Base-by-base conservation (phyloP, 64 coral and sea anemone species). In the Trachythela sp. region DNA sequence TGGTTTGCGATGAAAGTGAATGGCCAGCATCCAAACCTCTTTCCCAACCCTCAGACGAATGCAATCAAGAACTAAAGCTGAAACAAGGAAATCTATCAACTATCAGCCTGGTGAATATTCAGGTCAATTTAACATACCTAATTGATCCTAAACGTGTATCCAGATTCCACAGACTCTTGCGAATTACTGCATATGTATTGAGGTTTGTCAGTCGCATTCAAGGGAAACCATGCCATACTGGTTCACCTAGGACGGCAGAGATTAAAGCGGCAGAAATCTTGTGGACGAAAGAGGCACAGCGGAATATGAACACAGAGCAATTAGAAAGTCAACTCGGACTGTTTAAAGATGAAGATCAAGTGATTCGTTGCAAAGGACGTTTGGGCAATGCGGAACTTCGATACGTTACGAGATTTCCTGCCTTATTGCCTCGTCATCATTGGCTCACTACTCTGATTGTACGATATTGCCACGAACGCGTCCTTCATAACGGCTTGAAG, bases 241-340 rank as follows among this genome's bases (percentile, higher is more conserved):
- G 87, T 42, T 22, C 87, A 76, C 87, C 68, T 48, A 89, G 67
- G 45, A 77, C 87, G 29, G 40, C 42, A 75, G 87, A 89, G 75
- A 29, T 75, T 27, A 75, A 89, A 89, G 40, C n/a, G 20, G 27
- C 87, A 76, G 87, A 88, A 77, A 41, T 18, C 27, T 24, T 89
- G 9, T 89, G 60, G 68, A 89, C 43, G 8, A 89, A 49, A 48
- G 67, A 89, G 77, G 32, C 50, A 18, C 87, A 89, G 18, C 10
- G 24, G 32, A 49, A 31, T 22, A 37, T 77, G 37, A 39, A 80
- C 35, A 29, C 34, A 2, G 77, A 15, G 1, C 87, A 89, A 7
- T 49, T 80, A 20, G 43, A 89, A 8, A 76, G 77, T 24, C 87
- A 89, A 24, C 17, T 89, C 4, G 87, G 87, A 89, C 87, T 83